Base-by-base conservation (phyloP, 2,888 invertebrate genomes). In the Ecdyonurus torrentis region DNA sequence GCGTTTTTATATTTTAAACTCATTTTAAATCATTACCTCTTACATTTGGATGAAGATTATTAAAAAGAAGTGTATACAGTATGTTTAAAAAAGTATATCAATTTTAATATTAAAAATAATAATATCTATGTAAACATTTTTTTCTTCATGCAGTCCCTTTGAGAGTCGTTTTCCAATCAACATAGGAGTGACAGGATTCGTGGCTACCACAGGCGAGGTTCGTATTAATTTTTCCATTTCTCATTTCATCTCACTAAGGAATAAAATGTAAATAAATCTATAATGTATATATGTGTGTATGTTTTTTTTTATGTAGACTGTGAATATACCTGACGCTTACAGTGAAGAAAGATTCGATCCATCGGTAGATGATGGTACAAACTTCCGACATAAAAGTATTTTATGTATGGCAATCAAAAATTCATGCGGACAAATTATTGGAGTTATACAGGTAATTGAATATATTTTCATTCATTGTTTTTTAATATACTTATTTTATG, bases 331-430 rank as follows among this genome's bases (percentile, higher is more conserved):
- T 63, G 89, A 92, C 76, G 93, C 92, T 55, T 92, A 94, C 73
- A 84, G 86, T 68, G 95, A 96, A 75, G 78, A 84, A 60, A 82
- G 91, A 67, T 96, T 96, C 77, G 95, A 96, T 77, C 81, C 86
- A 1, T 84, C 85, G 52, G 91, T 91, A 58, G 95, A 95, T 74
- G 87, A 89, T 58, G 86, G 83, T 62, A 83, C 84, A 53, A 83
- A 83, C 65, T 96, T 94, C 78, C 84, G 83, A 70, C 95, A 95
- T 78, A 86, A 85, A 72, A 90, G 89, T 67, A 89, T 96, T 68
- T 82, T 96, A 25, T 95, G 95, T 74, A 94, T 95, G 94, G 91
- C 95, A 62, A 94, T 96, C 71, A 93, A 92, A 77, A 95, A 94
- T 76, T 91, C 94, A 1, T 83, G 87, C 67, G 89, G 89, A 62